Conservation (phyloP, 1,140 invertebrate genomes). For the Eumeta japonica region DNA sequence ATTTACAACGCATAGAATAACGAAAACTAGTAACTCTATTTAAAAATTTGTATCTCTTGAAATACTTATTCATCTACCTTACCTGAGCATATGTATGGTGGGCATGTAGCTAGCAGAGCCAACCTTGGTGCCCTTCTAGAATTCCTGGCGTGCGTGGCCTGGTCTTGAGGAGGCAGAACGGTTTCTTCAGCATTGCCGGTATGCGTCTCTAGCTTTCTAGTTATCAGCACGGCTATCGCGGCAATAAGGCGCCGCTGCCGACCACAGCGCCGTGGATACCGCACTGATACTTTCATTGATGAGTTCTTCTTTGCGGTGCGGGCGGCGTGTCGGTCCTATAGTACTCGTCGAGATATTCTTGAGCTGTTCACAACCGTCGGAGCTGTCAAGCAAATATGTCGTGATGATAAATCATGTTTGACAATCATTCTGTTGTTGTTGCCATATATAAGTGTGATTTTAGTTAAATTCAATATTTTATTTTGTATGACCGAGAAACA, state of each 20-base stretch:
- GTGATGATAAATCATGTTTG: too few species aligned
- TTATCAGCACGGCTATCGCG: slow-evolving; percentile 68
- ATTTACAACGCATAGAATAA: too few species aligned
- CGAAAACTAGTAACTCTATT: too few species aligned
- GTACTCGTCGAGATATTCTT: slow-evolving; percentile 44
- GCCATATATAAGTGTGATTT: too few species aligned
- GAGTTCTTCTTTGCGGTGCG: slow-evolving; percentile 65
- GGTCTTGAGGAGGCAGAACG: slow-evolving; percentile 33
- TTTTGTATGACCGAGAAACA: too few species aligned
- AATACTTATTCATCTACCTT: slow-evolving; percentile 12
- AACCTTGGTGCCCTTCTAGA: slow-evolving; percentile 35
- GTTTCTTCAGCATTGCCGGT: slow-evolving; percentile 38
- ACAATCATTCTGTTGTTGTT: too few species aligned
- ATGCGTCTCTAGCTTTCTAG: slow-evolving; percentile 66
- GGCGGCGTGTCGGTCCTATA: slow-evolving; percentile 39
- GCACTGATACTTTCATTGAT: slow-evolving; percentile 70
- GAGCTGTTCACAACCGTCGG: slow-evolving; percentile 34
- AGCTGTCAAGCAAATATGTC: slow-evolving; percentile 24
- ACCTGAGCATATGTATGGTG: slow-evolving; percentile 49
- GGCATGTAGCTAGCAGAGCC: slow-evolving; percentile 40
- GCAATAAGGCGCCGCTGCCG: slow-evolving; percentile 52
- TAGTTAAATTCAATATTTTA: too few species aligned
- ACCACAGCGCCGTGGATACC: slow-evolving; percentile 72
- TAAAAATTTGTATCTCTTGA: slow-evolving; percentile 3
- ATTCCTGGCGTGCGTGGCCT: slow-evolving; percentile 26